Conservation (phyloP, 2,797 vertebrate genomes). For the Megalops cyprinoides region DNA sequence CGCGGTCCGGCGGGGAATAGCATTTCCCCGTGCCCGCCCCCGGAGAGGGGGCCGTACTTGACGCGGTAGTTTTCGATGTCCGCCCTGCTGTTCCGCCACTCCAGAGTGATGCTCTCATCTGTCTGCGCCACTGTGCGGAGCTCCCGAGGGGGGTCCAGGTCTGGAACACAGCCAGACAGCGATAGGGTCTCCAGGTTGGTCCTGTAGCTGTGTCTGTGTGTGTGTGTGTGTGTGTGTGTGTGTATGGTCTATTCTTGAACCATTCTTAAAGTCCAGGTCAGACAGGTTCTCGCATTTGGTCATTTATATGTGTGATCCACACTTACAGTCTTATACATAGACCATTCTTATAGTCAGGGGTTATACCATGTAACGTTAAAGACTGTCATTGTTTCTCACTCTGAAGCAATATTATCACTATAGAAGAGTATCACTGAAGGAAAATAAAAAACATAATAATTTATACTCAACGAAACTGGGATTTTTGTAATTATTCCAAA, state of each 20-base stretch:
- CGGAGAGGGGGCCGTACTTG: conserved; percentile 93
- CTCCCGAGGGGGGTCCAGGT: conserved; percentile 88
- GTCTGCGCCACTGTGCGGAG: conserved; percentile 84
- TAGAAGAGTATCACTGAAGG: too few relatives aligned
- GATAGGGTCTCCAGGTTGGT: not conserved
- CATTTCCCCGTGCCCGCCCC: conserved; percentile 88
- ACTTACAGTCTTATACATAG: too few relatives aligned
- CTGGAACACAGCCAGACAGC: conserved; percentile 62
- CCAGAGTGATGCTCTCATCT: conserved; percentile 88
- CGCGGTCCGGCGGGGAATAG: conserved; percentile 80
- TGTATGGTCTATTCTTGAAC: too few relatives aligned
- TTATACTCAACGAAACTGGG: not conserved
- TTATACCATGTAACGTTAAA: too few relatives aligned
- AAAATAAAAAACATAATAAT: too few relatives aligned
- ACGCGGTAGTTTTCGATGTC: conserved; percentile 85
- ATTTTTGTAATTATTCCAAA: not conserved
- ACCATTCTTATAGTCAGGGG: too few relatives aligned
- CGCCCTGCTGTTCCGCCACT: conserved; percentile 90
- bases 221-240: not conserved
- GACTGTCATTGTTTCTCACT: too few relatives aligned
- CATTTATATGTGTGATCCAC: not conserved
- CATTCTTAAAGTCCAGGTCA: too few relatives aligned
- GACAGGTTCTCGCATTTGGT: too few relatives aligned
- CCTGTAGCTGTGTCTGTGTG: not conserved
- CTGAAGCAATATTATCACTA: too few relatives aligned